Conservation (phyloP, 2,797 vertebrate genomes). For the Lerista edwardsae region DNA sequence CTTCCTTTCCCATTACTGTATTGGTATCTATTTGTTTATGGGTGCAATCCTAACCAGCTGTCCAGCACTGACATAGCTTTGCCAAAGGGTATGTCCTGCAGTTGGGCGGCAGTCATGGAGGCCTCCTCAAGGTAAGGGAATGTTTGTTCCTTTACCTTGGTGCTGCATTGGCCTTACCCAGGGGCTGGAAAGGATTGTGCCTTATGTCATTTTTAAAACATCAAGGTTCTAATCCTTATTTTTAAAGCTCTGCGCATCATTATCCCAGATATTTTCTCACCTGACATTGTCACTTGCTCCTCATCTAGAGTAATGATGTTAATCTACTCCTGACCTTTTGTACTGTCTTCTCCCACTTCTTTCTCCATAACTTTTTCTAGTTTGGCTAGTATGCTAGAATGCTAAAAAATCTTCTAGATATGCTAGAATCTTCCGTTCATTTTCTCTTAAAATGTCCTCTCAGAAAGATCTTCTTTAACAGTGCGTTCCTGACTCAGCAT, state of each 20-base stretch:
- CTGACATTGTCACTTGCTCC: neutral
- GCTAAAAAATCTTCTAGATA: neutral
- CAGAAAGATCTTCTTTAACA: slow-evolving; percentile 1
- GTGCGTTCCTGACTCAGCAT: neutral
- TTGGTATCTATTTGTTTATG: neutral
- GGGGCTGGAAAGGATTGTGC: no score
- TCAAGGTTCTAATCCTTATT: neutral
- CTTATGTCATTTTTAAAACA: neutral
- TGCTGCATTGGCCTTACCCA: no score
- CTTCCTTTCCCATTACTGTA: neutral
- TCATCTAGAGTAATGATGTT: neutral
- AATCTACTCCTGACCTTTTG: neutral
- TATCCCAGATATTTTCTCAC: neutral
- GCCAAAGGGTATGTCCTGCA: no score
- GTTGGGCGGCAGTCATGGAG: no score
- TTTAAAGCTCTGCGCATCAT: neutral
- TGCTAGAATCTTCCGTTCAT: no score
- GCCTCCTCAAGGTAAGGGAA: no score
- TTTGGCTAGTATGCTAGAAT: neutral
- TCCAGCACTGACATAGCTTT: no score
- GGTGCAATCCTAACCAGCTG: no score
- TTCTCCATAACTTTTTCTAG: neutral
- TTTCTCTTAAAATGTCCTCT: no score
- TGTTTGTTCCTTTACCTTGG: no score
- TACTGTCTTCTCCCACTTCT: neutral